phyloP scores from a whole-genome alignment of 1,140 invertebrate species.

The Xylocopa sonorina region DNA sequence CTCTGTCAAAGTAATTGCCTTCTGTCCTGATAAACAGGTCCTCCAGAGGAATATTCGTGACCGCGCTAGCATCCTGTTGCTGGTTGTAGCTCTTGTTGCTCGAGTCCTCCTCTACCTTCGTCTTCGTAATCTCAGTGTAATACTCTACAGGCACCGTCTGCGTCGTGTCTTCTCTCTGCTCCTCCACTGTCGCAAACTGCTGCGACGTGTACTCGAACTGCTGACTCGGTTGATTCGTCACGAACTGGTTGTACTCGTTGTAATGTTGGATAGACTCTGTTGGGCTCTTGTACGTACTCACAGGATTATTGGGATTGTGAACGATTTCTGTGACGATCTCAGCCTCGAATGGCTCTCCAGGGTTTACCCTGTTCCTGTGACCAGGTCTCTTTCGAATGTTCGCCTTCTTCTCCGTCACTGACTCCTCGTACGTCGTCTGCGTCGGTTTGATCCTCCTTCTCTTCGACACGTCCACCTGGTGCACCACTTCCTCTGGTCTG shows the following conservation, averaged over 20 bases:
- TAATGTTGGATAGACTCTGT: conserved; percentile 35
- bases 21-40: conserved; percentile 73
- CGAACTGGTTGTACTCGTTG: conserved; percentile 46
- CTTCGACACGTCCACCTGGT: conserved; percentile 44
- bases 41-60: conserved; percentile 65
- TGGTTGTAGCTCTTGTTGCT: conserved; percentile 21
- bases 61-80: background rate
- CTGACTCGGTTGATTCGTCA: conserved; percentile 45
- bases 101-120: background rate
- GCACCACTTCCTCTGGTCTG: conserved; percentile 34
- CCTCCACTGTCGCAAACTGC: background rate
- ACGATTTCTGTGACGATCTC: conserved; percentile 65
- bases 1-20: conserved; percentile 66
- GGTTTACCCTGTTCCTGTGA: conserved; percentile 57
- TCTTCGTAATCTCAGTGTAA: conserved; percentile 37
- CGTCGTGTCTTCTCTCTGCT: conserved; percentile 33
- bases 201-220: conserved; percentile 52
- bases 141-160: conserved; percentile 61
- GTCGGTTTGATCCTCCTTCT: conserved; percentile 50
- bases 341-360: conserved; percentile 60
- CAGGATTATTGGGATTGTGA: background rate
- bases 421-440: conserved; percentile 35
- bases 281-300: conserved; percentile 17
- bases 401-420: conserved; percentile 50
- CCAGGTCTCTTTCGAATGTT: conserved; percentile 61